These are phyloP conservation scores for Apis mellifera DNA, from an alignment of 1,140 invertebrate genomes.

Conservation along the genomic window DNA sequence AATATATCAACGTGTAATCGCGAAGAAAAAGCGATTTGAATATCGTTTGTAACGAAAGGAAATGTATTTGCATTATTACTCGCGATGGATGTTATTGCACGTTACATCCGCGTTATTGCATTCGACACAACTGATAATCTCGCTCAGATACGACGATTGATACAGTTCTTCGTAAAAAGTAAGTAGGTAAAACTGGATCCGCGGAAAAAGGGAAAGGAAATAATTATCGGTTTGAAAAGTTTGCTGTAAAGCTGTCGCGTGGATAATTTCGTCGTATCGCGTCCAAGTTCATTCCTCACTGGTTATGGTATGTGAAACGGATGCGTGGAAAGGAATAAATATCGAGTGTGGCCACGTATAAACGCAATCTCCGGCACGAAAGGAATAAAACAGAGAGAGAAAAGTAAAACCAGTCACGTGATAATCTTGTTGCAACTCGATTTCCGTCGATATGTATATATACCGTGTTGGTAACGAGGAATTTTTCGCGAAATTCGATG, in stretches of 20 bases:
- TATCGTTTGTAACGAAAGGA: background rate
- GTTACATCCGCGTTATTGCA: slow-evolving; percentile 23
- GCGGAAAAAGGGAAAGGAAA: slow-evolving; percentile 28
- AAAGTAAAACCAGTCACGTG: slow-evolving; percentile 54
- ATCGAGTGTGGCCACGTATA: slow-evolving; percentile 20
- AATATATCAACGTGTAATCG: background rate
- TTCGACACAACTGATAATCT: slow-evolving; percentile 10
- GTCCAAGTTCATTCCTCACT: slow-evolving; percentile 16
- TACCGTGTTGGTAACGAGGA: slow-evolving; percentile 6
- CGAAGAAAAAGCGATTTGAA: background rate
- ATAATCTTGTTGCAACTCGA: slow-evolving; percentile 16
- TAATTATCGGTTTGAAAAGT: slow-evolving; percentile 35
- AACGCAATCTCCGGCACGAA: slow-evolving; percentile 43
- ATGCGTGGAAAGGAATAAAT: slow-evolving; percentile 27
- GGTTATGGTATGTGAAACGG: slow-evolving; percentile 14
- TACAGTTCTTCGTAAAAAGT: background rate
- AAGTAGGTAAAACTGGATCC: slow-evolving; percentile 8
- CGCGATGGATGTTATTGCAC: background rate
- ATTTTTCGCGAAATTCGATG: background rate
- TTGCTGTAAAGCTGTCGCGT: slow-evolving; percentile 15
- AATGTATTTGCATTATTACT: slow-evolving; percentile 8
- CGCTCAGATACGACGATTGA: background rate
- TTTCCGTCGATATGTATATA: slow-evolving; percentile 22
- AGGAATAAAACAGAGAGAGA: slow-evolving; percentile 34
- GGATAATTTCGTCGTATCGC: slow-evolving; percentile 27